These are phyloP conservation scores for Penaeus indicus DNA, from an alignment of 1,140 invertebrate genomes.

Conservation along the genomic window DNA sequence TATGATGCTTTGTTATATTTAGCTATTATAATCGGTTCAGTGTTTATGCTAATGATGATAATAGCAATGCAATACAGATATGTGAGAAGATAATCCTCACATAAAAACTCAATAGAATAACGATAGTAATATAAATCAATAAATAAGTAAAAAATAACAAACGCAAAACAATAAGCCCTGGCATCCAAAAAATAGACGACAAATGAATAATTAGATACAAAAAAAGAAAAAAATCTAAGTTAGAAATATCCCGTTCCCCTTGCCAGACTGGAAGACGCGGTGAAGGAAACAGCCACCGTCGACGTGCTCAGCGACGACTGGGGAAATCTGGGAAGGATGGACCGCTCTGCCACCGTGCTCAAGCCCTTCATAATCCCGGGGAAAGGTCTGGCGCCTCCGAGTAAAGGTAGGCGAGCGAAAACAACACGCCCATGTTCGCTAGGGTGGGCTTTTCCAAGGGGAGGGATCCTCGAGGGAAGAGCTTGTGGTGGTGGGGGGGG, in stretches of 20 bases:
- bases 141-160: background rate
- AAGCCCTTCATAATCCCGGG: slow-evolving; percentile 45
- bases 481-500: too few species aligned
- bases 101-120: too few species aligned
- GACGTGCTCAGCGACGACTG: slow-evolving; percentile 61
- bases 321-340: slow-evolving; percentile 47
- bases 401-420: background rate
- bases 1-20: too few species aligned
- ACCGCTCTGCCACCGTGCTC: slow-evolving; percentile 44
- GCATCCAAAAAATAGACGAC: background rate
- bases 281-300: slow-evolving; percentile 52
- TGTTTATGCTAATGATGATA: too few species aligned
- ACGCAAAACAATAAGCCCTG: background rate
- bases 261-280: slow-evolving; percentile 44
- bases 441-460: background rate
- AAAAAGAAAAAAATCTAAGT: too few species aligned
- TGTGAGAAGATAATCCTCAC: too few species aligned
- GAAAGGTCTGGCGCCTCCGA: background rate
- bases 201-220: background rate
- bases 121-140: background rate
- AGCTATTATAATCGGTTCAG: too few species aligned
- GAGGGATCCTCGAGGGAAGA: background rate
- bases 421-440: background rate
- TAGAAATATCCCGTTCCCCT: background rate
- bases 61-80: too few species aligned